These are phyloP conservation scores for Ips typographus DNA, from an alignment of 1,140 invertebrate genomes.

Conservation along the genomic window DNA sequence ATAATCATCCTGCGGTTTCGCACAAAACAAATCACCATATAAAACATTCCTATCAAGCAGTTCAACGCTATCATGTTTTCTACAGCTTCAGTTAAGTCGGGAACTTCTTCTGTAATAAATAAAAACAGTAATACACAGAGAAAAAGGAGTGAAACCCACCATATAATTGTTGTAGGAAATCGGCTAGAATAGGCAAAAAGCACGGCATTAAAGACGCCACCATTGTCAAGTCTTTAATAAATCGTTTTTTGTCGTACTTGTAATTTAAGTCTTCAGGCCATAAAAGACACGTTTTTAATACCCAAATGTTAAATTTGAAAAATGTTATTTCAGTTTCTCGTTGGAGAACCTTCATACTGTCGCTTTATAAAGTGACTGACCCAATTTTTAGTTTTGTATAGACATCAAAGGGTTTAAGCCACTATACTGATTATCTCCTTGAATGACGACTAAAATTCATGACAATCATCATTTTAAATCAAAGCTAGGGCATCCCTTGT, in stretches of 20 bases:
- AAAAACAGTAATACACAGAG: constrained; percentile 14
- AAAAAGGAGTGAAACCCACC: constrained; percentile 16
- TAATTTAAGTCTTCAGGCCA: constrained; percentile 28
- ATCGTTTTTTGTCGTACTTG: constrained; percentile 19
- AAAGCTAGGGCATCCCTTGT: too few relatives aligned
- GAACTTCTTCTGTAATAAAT: constrained; percentile 21
- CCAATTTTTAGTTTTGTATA: too few relatives aligned
- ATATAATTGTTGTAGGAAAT: constrained; percentile 30
- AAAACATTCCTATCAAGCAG: constrained; percentile 41
- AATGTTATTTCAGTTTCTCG: not conserved
- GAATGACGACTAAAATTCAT: too few relatives aligned
- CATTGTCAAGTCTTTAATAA: constrained; percentile 28
- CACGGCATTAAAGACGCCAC: constrained; percentile 36
- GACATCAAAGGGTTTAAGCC: too few relatives aligned
- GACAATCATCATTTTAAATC: too few relatives aligned
- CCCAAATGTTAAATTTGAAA: constrained; percentile 24
- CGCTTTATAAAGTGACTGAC: too few relatives aligned
- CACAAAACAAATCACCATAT: constrained; percentile 41
- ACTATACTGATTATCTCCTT: too few relatives aligned
- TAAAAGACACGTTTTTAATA: constrained; percentile 27
- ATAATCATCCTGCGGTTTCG: constrained; percentile 34
- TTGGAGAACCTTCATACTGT: too few relatives aligned
- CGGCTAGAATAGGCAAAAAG: constrained; percentile 32
- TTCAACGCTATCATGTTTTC: constrained; percentile 40
- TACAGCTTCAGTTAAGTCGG: constrained; percentile 29